phyloP scores from a whole-genome alignment of 2,797 vertebrate species.

The Enteromius mattozi region DNA sequence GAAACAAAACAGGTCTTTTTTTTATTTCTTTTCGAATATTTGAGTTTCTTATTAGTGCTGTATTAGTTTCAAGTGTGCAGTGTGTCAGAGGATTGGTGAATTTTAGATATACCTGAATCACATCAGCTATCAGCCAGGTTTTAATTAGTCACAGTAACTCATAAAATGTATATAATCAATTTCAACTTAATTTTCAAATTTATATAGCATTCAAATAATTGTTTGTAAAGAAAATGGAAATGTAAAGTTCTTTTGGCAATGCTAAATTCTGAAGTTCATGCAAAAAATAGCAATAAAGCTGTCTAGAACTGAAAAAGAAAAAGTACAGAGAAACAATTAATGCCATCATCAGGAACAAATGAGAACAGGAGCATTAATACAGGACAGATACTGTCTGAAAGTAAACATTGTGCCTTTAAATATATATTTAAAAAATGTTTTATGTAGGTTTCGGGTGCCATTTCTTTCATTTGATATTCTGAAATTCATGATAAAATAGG shows the following conservation, averaged over 20 bases:
- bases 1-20: background rate
- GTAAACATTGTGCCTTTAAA: background rate
- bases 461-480: background rate
- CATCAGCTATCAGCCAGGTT: background rate
- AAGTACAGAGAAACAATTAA: constrained; percentile 16
- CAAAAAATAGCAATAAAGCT: constrained; percentile 33
- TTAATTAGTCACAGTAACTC: background rate
- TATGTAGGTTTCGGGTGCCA: background rate
- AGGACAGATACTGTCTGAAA: background rate
- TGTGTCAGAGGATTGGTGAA: background rate
- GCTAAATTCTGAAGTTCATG: background rate
- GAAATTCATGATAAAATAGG: background rate
- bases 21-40: background rate
- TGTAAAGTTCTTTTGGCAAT: background rate
- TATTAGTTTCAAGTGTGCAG: background rate
- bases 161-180: background rate
- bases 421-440: too few relatives aligned
- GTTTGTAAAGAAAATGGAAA: background rate
- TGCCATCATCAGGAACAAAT: background rate
- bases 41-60: background rate
- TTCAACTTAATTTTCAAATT: background rate
- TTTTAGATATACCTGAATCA: background rate
- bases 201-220: too few relatives aligned
- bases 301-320: background rate
- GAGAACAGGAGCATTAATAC: background rate